Evolutionary conservation across 2,797 vertebrate species (phyloP).

Genomic region (Sorex maritimensis): DNA sequence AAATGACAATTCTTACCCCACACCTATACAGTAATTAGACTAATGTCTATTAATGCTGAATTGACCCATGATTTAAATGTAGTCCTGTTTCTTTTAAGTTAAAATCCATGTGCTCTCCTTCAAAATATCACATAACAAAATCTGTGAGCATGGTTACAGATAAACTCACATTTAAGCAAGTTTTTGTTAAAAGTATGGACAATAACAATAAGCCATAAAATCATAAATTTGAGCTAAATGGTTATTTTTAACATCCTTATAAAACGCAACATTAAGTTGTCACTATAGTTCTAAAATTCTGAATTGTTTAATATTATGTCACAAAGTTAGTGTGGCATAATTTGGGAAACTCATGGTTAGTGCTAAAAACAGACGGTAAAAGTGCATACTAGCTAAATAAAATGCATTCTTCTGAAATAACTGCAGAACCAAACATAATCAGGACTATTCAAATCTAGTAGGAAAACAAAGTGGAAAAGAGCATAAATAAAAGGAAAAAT

Average conservation of each 20-base stretch:
- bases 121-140: not conserved
- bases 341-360: slow-evolving; percentile 33
- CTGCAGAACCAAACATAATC: not conserved
- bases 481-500: slow-evolving; percentile 12
- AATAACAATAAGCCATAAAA: slow-evolving; percentile 2
- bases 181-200: not conserved
- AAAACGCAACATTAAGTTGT: slow-evolving; percentile 20
- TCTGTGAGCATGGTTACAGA: not conserved
- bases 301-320: not conserved
- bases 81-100: slow-evolving; percentile 35
- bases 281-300: slow-evolving; percentile 32
- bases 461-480: not conserved
- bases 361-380: not conserved
- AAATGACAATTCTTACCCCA: slow-evolving; percentile 33
- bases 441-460: not conserved
- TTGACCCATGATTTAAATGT: slow-evolving; percentile 15
- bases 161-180: not conserved
- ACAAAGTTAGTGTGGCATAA: not conserved
- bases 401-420: not conserved
- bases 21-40: not conserved
- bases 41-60: slow-evolving; percentile 26
- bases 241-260: slow-evolving; percentile 31
- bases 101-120: not conserved
- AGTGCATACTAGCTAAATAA: not conserved
- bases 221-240: not conserved